Evolutionary conservation across 2,888 invertebrate genomes (phyloP).

Genomic region (Malthinus flaveolus): DNA sequence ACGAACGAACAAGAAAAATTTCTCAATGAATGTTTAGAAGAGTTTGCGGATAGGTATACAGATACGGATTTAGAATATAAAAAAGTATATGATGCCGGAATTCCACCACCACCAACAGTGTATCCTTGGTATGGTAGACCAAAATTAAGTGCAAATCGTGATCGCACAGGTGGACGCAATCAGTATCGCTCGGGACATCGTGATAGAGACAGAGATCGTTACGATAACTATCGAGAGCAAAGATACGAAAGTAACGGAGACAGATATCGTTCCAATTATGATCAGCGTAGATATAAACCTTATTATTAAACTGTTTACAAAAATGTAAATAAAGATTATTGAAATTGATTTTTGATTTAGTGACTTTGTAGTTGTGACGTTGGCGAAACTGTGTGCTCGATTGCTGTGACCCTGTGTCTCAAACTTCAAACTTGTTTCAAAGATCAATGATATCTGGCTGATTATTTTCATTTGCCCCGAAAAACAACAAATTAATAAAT

Average conservation of each 20-base stretch:
- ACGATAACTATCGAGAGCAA: slow-evolving; percentile 17
- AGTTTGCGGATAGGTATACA: slow-evolving; percentile 54
- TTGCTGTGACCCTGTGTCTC: too few relatives aligned
- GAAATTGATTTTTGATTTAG: not conserved
- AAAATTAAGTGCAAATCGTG: slow-evolving; percentile 55
- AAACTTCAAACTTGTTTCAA: too few relatives aligned
- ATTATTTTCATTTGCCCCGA: too few relatives aligned
- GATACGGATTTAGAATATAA: slow-evolving; percentile 52
- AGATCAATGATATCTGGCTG: too few relatives aligned
- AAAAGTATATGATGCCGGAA: slow-evolving; percentile 46
- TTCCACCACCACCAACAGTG: slow-evolving; percentile 53
- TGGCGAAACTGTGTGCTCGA: not conserved
- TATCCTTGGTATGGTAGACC: slow-evolving; percentile 49
- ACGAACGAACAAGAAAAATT: slow-evolving; percentile 52
- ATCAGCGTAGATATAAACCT: slow-evolving; percentile 27
- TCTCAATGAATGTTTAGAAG: slow-evolving; percentile 51
- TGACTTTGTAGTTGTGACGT: not conserved
- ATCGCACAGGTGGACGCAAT: slow-evolving; percentile 13
- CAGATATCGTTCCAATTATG: slow-evolving; percentile 21
- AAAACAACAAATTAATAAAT: too few relatives aligned
- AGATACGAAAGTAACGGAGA: slow-evolving; percentile 23
- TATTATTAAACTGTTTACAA: slow-evolving; percentile 23
- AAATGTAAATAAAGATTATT: not conserved
- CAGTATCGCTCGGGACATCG: slow-evolving; percentile 12
- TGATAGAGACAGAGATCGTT: slow-evolving; percentile 9